Conservation (phyloP, 2,797 vertebrate species). For the Pampus argenteus region DNA sequence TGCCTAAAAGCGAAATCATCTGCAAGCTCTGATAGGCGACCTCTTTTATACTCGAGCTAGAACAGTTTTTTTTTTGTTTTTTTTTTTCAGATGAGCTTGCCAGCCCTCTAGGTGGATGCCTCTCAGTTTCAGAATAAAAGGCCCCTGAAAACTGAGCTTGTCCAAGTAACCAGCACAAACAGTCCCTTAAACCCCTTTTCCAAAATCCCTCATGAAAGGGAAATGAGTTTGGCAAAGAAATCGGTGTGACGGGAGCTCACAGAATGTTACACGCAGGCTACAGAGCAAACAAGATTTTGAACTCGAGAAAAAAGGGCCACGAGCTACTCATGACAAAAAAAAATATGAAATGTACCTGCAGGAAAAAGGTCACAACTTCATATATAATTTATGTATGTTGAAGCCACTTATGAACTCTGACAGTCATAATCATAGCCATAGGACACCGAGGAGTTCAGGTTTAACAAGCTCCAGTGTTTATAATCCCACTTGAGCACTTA, state of each 20-base stretch:
- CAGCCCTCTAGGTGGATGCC: constrained; percentile 71
- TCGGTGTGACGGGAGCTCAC: constrained; percentile 73
- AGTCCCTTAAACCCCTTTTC: constrained; percentile 70
- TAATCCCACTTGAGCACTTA: constrained; percentile 31
- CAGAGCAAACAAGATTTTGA: constrained; percentile 76
- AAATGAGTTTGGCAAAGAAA: constrained; percentile 80
- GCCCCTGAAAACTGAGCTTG: constrained; percentile 71
- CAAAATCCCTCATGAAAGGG: constrained; percentile 79
- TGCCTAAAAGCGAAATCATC: constrained; percentile 52
- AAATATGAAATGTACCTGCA: constrained; percentile 46
- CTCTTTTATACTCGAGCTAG: constrained; percentile 46
- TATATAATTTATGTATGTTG: neutral
- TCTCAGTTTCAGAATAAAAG: constrained; percentile 69
- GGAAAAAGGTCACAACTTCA: constrained; percentile 3
- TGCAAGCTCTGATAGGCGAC: constrained; percentile 49
- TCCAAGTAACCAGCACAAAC: constrained; percentile 78
- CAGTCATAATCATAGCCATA: constrained; percentile 9
- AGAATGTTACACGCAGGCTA: constrained; percentile 77
- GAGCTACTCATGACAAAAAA: constrained; percentile 53
- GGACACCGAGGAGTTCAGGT: constrained; percentile 51
- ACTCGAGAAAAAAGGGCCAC: constrained; percentile 56
- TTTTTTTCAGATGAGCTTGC: constrained; percentile 57
- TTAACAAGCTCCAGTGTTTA: constrained; percentile 62
- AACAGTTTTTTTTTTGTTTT: too few relatives aligned
- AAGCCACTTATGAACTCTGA: constrained; percentile 18